These are phyloP conservation scores for Acronicta leporina DNA, from an alignment of 2,888 invertebrate genomes.

Conservation along the genomic window DNA sequence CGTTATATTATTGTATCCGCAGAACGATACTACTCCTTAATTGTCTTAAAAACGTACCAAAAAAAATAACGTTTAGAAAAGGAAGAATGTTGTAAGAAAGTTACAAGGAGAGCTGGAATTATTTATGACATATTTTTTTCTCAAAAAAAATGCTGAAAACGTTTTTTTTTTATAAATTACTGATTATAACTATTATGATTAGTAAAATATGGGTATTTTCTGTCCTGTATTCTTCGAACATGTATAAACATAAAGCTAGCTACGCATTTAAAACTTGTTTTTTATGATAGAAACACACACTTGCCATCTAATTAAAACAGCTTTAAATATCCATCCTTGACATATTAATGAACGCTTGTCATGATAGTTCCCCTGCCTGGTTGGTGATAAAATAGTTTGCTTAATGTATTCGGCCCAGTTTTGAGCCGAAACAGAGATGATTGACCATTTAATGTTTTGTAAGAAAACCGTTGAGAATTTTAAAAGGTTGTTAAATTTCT, in stretches of 20 bases:
- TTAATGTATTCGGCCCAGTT: constrained; percentile 81
- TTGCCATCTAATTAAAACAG: constrained; percentile 15
- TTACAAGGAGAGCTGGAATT: no score
- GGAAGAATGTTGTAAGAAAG: no score
- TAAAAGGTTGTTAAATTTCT: constrained; percentile 47
- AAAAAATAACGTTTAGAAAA: no score
- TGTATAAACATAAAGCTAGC: background rate
- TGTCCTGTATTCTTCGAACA: background rate
- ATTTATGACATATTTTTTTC: no score
- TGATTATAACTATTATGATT: no score
- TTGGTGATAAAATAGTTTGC: constrained; percentile 68
- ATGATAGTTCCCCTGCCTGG: constrained; percentile 54
- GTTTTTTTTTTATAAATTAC: no score
- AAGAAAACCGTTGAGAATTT: constrained; percentile 76
- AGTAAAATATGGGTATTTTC: no score
- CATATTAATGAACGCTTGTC: constrained; percentile 42
- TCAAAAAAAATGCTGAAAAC: no score
- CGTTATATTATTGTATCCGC: no score
- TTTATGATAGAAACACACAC: constrained; percentile 1
- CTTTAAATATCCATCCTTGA: constrained; percentile 42
- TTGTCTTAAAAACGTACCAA: no score
- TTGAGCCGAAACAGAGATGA: constrained; percentile 74
- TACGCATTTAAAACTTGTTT: background rate
- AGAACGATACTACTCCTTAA: no score
- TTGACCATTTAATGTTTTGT: constrained; percentile 82